A percentile compares a stretch with the other conserved stretches of the same genome.
These are phyloP conservation scores for Tyto alba DNA, from an alignment of 2,113 vertebrate genomes.

Conservation along the genomic window DNA sequence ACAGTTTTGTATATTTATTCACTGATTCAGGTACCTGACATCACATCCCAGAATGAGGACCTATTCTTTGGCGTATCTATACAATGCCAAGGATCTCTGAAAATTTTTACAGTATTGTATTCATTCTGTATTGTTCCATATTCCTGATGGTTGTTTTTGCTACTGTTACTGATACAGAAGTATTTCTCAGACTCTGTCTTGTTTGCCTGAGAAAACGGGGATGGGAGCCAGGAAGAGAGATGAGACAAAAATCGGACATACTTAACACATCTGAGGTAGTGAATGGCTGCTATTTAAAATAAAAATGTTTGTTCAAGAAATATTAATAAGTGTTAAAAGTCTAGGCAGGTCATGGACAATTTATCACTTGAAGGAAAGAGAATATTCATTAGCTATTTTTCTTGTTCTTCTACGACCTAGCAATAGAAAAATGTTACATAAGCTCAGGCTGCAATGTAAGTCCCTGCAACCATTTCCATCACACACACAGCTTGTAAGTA, in stretches of 20 bases:
- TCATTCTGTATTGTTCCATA: background rate
- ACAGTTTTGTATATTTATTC: background rate
- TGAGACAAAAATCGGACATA: background rate
- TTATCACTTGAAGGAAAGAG: background rate
- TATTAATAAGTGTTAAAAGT: background rate
- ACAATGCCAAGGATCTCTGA: background rate
- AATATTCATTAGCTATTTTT: background rate
- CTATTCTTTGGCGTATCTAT: background rate
- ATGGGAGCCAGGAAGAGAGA: background rate
- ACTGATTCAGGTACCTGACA: background rate
- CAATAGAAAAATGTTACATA: background rate
- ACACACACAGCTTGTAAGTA: background rate
- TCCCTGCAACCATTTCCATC: background rate
- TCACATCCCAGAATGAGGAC: background rate
- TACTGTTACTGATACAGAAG: background rate
- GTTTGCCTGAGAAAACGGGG: background rate
- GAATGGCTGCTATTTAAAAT: background rate
- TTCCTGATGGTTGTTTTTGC: background rate
- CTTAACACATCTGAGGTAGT: background rate
- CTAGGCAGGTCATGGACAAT: background rate
- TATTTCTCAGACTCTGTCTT: background rate
- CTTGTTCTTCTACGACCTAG: background rate
- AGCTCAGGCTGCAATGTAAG: background rate
- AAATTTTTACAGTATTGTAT: background rate
- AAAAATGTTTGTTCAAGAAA: background rate